Percentiles rank a stretch among this genome's conserved stretches.
Evolutionary conservation across 2,888 invertebrate genomes (phyloP).

Genomic region (Cheilosia vernalis): DNA sequence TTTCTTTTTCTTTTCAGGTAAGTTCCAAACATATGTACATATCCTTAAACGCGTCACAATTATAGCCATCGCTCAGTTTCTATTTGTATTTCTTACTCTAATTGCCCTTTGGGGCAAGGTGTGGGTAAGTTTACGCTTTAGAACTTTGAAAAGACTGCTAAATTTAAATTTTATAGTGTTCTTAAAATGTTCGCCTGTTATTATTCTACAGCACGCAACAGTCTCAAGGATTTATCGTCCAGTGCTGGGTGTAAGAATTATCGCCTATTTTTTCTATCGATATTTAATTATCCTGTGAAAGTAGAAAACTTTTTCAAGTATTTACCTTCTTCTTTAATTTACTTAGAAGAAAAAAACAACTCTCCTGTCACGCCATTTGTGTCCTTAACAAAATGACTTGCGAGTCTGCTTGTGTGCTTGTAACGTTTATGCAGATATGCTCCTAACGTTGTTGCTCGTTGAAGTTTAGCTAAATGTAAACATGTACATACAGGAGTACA

Average conservation of each 20-base stretch:
- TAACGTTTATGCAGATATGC: conserved; percentile 21
- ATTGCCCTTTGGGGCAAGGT: not conserved
- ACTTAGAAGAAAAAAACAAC: not conserved
- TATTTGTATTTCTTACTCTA: too few relatives aligned
- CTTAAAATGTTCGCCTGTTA: conserved; percentile 10
- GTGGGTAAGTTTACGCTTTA: conserved; percentile 34
- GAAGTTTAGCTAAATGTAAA: conserved; percentile 48
- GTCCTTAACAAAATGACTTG: conserved; percentile 20
- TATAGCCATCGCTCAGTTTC: too few relatives aligned
- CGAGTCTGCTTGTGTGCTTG: not conserved
- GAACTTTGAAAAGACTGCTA: conserved; percentile 45
- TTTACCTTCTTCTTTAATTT: conserved; percentile 25
- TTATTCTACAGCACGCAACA: conserved; percentile 43
- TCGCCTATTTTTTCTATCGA: conserved; percentile 16
- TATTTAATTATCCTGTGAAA: conserved; percentile 48
- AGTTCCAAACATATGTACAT: conserved; percentile 17
- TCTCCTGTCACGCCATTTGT: conserved; percentile 60
- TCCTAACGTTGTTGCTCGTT: conserved; percentile 24
- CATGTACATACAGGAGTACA: conserved; percentile 28
- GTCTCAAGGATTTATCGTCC: conserved; percentile 12
- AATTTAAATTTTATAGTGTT: conserved; percentile 48
- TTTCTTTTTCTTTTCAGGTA: conserved; percentile 58
- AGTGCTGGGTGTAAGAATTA: conserved; percentile 21
- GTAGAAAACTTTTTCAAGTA: conserved; percentile 24
- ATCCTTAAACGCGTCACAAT: not conserved